These are phyloP conservation scores for Ceraclea dissimilis DNA, from an alignment of 2,888 invertebrate species.

Conservation along the genomic window DNA sequence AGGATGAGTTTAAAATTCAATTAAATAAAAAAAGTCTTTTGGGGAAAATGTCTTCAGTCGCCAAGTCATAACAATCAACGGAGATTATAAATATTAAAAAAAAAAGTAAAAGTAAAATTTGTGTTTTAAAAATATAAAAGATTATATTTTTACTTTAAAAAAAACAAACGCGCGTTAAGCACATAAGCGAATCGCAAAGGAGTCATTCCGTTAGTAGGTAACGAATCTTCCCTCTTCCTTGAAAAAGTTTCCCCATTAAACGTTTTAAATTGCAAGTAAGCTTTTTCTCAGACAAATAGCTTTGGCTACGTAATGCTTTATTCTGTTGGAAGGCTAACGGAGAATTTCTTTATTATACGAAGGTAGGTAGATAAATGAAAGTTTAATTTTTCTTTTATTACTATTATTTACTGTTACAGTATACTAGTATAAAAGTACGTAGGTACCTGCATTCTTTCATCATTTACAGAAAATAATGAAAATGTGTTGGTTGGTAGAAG, in stretches of 20 bases:
- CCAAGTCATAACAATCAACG: too few relatives aligned
- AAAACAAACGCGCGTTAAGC: background rate
- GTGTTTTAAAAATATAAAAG: background rate
- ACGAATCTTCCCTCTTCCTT: background rate
- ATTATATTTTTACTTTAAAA: too few relatives aligned
- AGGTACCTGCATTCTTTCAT: too few relatives aligned
- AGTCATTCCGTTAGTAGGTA: background rate
- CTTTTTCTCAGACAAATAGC: constrained; percentile 12
- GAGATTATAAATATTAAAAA: background rate
- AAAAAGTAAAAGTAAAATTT: background rate
- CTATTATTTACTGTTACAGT: too few relatives aligned
- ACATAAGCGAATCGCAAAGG: background rate
- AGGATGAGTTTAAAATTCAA: too few relatives aligned
- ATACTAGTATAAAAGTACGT: too few relatives aligned
- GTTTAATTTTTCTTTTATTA: background rate
- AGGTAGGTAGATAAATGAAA: background rate
- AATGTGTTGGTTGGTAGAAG: too few relatives aligned
- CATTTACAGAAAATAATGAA: too few relatives aligned
- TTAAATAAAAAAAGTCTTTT: too few relatives aligned
- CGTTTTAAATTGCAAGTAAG: constrained; percentile 10
- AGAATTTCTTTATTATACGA: background rate
- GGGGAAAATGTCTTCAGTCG: too few relatives aligned
- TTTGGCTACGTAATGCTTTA: constrained; percentile 2
- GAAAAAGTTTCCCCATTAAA: constrained; percentile 1
- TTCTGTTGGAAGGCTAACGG: background rate